phyloP scores from a whole-genome alignment of 2,797 vertebrate species.

The Urophycis tenuis region DNA sequence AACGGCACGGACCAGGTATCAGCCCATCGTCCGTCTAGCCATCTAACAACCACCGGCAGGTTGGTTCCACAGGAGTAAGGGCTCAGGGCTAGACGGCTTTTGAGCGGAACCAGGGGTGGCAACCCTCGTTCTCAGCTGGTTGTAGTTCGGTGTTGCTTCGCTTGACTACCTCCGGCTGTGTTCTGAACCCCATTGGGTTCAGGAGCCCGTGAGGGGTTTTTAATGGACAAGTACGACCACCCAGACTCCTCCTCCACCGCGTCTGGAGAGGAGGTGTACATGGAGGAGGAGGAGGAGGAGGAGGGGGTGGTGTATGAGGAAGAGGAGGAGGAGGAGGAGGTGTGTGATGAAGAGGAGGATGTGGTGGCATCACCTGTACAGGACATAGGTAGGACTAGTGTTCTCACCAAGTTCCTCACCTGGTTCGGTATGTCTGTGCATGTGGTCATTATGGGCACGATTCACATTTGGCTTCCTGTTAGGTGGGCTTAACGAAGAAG shows the following conservation, averaged over 20 bases:
- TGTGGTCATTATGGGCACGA: not conserved
- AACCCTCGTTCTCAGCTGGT: not conserved
- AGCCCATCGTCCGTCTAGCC: not conserved
- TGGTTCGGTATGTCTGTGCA: not conserved
- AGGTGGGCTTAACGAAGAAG: not conserved
- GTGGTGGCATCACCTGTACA: constrained; percentile 12
- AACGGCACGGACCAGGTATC: not conserved
- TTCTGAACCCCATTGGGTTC: not conserved
- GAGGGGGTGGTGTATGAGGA: constrained; percentile 23
- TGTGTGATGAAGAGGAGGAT: constrained; percentile 32
- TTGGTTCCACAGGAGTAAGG: not conserved
- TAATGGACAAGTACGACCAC: constrained; percentile 48
- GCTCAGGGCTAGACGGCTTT: not conserved
- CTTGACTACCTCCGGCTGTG: not conserved
- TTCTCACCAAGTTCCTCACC: not conserved
- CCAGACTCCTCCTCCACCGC: constrained; percentile 29
- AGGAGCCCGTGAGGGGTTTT: not conserved
- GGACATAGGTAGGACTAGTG: constrained; percentile 7
- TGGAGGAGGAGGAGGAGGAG: constrained; percentile 29
- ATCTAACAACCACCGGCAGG: not conserved
- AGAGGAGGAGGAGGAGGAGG: constrained; percentile 35
- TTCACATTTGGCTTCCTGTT: not conserved
- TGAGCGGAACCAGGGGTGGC: not conserved
- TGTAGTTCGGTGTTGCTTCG: not conserved
- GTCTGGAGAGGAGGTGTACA: constrained; percentile 40